Evolutionary conservation across 92 coral and sea anemone genomes (phyloP).

Genomic region (Pocillopora grandis): DNA sequence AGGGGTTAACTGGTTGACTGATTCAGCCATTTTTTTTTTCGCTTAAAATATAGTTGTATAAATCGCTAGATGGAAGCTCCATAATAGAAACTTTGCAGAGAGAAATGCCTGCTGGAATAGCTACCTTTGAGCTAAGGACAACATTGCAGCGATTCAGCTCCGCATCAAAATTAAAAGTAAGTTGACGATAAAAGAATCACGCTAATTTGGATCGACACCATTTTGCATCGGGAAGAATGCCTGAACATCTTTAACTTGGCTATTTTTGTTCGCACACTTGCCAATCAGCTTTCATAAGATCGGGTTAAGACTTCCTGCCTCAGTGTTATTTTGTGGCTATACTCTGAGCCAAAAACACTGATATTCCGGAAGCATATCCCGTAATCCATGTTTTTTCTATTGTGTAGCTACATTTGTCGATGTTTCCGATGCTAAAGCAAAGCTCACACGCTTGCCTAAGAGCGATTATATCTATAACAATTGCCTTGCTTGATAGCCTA

Average conservation of each 20-base stretch:
- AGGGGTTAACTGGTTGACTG: too few relatives aligned
- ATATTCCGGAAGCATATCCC: neutral
- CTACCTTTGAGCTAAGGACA: slow-evolving; percentile 13
- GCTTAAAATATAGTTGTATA: slow-evolving; percentile 12
- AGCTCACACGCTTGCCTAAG: too few relatives aligned
- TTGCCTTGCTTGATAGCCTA: too few relatives aligned
- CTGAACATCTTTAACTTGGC: neutral
- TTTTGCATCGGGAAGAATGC: neutral
- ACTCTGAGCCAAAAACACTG: neutral
- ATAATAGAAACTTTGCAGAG: slow-evolving; percentile 36
- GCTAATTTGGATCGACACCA: neutral
- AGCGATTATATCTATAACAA: too few relatives aligned
- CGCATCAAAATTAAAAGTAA: slow-evolving; percentile 15
- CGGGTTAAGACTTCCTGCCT: neutral
- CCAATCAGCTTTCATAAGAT: too few relatives aligned
- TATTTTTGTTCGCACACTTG: too few relatives aligned
- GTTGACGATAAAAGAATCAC: neutral
- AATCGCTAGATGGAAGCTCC: slow-evolving; percentile 1
- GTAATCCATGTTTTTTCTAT: neutral
- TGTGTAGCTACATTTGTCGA: neutral
- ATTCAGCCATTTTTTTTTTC: neutral
- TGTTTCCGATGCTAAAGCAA: neutral
- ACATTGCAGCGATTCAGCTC: slow-evolving; percentile 3
- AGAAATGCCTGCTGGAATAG: slow-evolving; percentile 17
- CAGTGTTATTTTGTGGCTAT: neutral